Evolutionary conservation across 2,888 invertebrate genomes (phyloP).

Genomic region (Drosophila colorata): DNA sequence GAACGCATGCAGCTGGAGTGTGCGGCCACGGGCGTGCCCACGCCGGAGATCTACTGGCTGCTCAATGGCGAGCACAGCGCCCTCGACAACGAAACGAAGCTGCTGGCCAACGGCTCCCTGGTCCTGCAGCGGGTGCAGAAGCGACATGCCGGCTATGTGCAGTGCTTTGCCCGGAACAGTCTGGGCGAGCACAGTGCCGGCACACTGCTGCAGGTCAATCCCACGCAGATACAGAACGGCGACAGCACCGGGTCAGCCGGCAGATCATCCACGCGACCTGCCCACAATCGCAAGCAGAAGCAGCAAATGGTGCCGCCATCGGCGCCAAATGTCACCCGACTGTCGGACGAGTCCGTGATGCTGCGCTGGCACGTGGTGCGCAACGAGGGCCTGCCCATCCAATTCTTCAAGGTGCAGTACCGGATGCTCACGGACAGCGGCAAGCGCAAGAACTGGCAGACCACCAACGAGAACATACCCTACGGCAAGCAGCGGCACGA

Average conservation of each 20-base stretch:
- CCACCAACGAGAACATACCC: constrained; percentile 92
- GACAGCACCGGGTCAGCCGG: constrained; percentile 33
- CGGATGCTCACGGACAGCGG: constrained; percentile 80
- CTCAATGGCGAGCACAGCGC: constrained; percentile 91
- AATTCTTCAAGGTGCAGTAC: constrained; percentile 95
- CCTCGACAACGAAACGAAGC: constrained; percentile 86
- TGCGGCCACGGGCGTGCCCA: constrained; percentile 89
- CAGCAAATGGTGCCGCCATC: constrained; percentile 94
- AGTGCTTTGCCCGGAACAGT: constrained; percentile 93
- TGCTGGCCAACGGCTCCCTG: constrained; percentile 86
- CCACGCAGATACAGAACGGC: constrained; percentile 89
- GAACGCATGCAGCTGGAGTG: constrained; percentile 86
- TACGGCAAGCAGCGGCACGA: constrained; percentile 82
- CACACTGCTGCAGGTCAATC: constrained; percentile 90
- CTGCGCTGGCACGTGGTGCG: constrained; percentile 94
- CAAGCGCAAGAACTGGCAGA: constrained; percentile 89
- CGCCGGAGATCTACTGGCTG: constrained; percentile 91
- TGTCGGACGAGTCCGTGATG: constrained; percentile 96
- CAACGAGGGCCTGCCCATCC: constrained; percentile 93
- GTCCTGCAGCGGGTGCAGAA: constrained; percentile 89
- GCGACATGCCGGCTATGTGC: constrained; percentile 94
- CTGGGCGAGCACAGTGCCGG: constrained; percentile 88
- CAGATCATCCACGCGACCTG: constrained; percentile 20
- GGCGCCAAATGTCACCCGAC: constrained; percentile 93
- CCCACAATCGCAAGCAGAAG: constrained; percentile 68